Conservation (phyloP, 2,113 vertebrate species). For the Eidolon helvum region DNA sequence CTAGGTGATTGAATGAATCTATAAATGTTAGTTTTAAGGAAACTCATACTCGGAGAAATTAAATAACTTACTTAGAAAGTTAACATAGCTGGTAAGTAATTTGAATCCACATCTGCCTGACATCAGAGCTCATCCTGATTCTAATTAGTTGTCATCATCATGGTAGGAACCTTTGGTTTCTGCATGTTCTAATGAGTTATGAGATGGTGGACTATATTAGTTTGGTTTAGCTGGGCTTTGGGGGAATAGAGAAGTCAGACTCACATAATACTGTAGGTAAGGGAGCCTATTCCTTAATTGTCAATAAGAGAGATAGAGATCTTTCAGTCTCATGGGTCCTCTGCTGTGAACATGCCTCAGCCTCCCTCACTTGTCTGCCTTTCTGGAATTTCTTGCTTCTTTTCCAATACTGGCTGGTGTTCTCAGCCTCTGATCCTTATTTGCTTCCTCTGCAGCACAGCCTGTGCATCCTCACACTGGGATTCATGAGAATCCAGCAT, state of each 20-base stretch:
- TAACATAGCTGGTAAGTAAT: neutral
- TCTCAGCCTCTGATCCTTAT: neutral
- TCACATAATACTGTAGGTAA: neutral
- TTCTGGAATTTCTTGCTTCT: neutral
- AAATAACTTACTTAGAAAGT: neutral
- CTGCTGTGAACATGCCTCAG: neutral
- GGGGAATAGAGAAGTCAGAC: neutral
- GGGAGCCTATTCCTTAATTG: neutral
- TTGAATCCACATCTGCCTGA: neutral
- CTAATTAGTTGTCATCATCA: neutral
- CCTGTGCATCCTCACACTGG: neutral
- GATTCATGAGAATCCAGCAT: neutral
- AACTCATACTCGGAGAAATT: neutral
- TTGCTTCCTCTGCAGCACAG: neutral
- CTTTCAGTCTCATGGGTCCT: neutral
- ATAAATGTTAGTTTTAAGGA: slow-evolving; percentile 24
- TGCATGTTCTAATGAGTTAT: neutral
- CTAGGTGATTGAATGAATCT: neutral
- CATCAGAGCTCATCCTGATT: neutral
- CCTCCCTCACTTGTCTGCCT: neutral
- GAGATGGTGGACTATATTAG: neutral
- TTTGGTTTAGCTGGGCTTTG: neutral
- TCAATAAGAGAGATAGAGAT: neutral
- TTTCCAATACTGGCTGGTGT: neutral
- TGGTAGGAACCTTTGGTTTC: neutral